Evolutionary conservation across 2,113 vertebrate genomes (phyloP), one percentile per base, ranked within the genome.

Genomic region (Petaurus breviceps): DNA sequence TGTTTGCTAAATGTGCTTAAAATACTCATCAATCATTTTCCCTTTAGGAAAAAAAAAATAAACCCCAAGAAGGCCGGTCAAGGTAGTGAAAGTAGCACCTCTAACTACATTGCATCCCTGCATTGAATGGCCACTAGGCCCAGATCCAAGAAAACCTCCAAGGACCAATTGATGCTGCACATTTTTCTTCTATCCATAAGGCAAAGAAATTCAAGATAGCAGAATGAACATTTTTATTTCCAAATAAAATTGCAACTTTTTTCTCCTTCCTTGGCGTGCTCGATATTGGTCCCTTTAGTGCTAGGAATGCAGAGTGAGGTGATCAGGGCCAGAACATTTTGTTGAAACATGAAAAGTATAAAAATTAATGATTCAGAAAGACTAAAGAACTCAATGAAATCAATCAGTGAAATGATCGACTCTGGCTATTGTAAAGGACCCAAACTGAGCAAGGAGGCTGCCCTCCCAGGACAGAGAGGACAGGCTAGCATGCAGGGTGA

Each of bases 1-100:
- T 52, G 7, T 95, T 96, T 90, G 43, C 92, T 94, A 92, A 94
- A 61, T 57, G 95, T 90, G 0, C 26, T n/a, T 57, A 77, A 1
- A 77, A 77, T n/a, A 7, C 61, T 77, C 61, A 77, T 16, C 14
- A 77, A n/a, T 5, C 61, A 77, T 19, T 77, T 77, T 77, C 37
- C 37, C 31, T 19, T 77, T 68, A 0, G 47, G 47, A 49, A 49
- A 49, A 37, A 37, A 77, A 77, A 68, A 31, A 68, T 11, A 19
- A 68, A 61, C 12, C 28, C 31, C 57, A 3, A 37, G 37, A 68
- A 68, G 31, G 31, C 31, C 4, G 9, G 57, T 3, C 57, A 68
- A 37, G 31, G 31, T 16, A 61, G 10, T 2, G 8, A 55, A 55
- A 7, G 54, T 55, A 55, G 26, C 57, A 31, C 31, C 54, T 55